These are phyloP conservation scores for Patella depressa DNA, from an alignment of 2,888 invertebrate species.

Conservation along the genomic window DNA sequence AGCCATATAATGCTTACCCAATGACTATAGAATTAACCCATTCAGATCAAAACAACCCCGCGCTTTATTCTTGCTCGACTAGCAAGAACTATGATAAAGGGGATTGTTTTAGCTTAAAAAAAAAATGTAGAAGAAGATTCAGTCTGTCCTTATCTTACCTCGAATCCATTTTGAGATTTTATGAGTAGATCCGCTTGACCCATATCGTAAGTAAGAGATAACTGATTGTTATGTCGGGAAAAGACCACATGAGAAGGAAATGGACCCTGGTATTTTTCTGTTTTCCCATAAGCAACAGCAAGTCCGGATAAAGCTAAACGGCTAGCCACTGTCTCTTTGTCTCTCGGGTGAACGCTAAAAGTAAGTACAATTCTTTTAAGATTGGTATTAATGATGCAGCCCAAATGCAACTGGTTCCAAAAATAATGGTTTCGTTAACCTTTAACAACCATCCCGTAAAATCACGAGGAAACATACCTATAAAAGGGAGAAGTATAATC, in stretches of 20 bases:
- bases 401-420: too few species aligned
- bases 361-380: too few species aligned
- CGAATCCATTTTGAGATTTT: not conserved
- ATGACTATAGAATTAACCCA: too few species aligned
- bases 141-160: not conserved
- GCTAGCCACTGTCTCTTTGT: not conserved
- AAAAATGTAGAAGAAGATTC: too few species aligned
- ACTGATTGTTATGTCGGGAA: not conserved
- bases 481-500: not conserved
- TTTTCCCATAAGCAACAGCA: not conserved
- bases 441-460: too few species aligned
- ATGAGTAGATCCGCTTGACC: not conserved
- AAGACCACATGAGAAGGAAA: not conserved
- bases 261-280: not conserved
- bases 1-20: too few species aligned
- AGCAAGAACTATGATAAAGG: too few species aligned
- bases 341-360: not conserved
- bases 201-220: not conserved
- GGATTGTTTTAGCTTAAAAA: too few species aligned
- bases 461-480: not conserved
- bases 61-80: too few species aligned
- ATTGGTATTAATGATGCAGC: too few species aligned
- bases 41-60: too few species aligned
- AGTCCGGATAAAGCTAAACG: not conserved
- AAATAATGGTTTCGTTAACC: too few species aligned